Evolutionary conservation across 2,113 vertebrate genomes (phyloP).

Genomic region (Marmota monax): DNA sequence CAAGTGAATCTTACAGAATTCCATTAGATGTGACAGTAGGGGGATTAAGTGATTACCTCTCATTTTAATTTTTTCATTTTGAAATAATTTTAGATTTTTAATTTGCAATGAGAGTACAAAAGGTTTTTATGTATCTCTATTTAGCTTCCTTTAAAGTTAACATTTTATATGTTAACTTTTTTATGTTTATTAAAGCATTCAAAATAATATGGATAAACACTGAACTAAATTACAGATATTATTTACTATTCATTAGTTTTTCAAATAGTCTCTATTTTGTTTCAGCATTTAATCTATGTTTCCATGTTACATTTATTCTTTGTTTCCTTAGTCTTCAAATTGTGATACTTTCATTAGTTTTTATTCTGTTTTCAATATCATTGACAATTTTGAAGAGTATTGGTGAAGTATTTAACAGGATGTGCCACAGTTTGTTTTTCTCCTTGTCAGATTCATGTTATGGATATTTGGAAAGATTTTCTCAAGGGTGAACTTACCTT

Average conservation of each 20-base stretch:
- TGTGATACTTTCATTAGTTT: neutral
- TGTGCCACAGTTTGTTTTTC: fast-evolving
- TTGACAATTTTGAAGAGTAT: neutral
- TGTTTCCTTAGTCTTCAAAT: neutral
- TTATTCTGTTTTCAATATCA: slow-evolving; percentile 9
- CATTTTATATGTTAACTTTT: neutral
- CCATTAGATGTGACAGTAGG: neutral
- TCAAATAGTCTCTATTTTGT: neutral
- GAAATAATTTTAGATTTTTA: slow-evolving; percentile 51
- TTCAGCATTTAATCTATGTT: neutral
- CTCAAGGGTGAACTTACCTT: neutral
- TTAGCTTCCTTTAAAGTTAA: neutral
- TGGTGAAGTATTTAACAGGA: neutral
- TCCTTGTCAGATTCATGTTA: neutral
- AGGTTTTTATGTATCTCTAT: neutral
- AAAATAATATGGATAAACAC: neutral
- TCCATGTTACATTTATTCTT: neutral
- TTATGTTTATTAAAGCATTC: slow-evolving; percentile 1
- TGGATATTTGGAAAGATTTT: neutral
- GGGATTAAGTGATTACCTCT: slow-evolving; percentile 21
- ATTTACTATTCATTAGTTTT: neutral
- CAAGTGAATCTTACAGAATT: neutral
- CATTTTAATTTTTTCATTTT: slow-evolving; percentile 63
- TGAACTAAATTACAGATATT: neutral
- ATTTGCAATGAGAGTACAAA: neutral